These are phyloP conservation scores for Wasmannia auropunctata DNA, from an alignment of 1,140 invertebrate genomes.

Conservation along the genomic window DNA sequence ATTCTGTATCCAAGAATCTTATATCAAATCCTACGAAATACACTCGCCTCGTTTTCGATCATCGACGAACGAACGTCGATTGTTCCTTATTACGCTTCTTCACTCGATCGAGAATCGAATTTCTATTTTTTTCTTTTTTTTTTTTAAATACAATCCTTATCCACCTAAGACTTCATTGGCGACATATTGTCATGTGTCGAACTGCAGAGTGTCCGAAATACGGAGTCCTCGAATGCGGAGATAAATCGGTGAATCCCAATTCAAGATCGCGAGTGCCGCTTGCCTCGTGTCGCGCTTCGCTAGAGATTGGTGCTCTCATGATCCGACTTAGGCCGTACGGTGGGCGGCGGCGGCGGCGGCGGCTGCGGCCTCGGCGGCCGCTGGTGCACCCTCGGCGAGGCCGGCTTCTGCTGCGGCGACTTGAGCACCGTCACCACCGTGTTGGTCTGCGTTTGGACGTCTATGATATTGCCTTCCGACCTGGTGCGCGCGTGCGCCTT, in stretches of 20 bases:
- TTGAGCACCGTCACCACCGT: conserved; percentile 76
- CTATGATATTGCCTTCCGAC: conserved; percentile 86
- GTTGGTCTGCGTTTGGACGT: conserved; percentile 81
- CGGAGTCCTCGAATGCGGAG: too few relatives aligned
- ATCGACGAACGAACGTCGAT: background rate
- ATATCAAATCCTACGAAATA: conserved; percentile 53
- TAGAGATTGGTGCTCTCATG: conserved; percentile 85
- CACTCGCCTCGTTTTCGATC: background rate
- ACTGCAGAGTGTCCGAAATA: too few relatives aligned
- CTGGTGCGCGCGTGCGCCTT: conserved; percentile 83
- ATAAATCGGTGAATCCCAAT: conserved; percentile 30
- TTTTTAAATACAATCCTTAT: background rate
- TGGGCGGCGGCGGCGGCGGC: conserved; percentile 83
- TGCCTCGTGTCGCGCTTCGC: conserved; percentile 25
- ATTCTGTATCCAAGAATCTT: conserved; percentile 44
- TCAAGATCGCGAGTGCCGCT: conserved; percentile 36
- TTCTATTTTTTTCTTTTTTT: conserved; percentile 5
- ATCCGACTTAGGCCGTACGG: conserved; percentile 78
- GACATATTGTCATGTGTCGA: conserved; percentile 54
- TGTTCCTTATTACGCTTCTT: background rate
- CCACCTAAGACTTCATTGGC: conserved; percentile 7
- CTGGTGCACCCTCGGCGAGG: conserved; percentile 81
- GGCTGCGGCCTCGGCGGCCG: conserved; percentile 83
- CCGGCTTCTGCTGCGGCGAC: conserved; percentile 78
- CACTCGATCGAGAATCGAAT: background rate